Conservation (phyloP, 2,888 invertebrate species). For the Gari tellinella region DNA sequence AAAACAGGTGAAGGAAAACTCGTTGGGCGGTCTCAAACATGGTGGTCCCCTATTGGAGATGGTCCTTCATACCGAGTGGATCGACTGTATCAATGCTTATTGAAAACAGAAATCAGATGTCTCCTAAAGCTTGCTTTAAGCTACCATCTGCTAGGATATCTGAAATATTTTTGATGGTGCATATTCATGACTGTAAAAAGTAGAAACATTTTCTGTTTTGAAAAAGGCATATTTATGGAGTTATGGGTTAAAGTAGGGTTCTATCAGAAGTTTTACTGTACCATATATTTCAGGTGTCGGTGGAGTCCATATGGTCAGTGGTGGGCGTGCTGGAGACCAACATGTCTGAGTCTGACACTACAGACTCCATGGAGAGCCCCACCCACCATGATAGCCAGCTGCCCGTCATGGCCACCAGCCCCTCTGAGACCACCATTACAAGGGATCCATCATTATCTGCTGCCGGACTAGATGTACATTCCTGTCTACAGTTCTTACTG, state of each 20-base stretch:
- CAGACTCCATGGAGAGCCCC: slow-evolving; percentile 77
- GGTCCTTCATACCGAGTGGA: no score
- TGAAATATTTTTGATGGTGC: no score
- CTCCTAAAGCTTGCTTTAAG: no score
- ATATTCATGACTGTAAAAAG: no score
- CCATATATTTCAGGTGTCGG: slow-evolving; percentile 74
- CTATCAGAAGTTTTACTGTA: not conserved
- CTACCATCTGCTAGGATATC: no score
- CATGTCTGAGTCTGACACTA: slow-evolving; percentile 74
- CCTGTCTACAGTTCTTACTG: slow-evolving; percentile 95
- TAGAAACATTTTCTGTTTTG: no score
- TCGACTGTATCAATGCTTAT: no score
- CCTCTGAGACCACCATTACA: slow-evolving; percentile 53
- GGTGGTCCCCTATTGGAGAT: no score
- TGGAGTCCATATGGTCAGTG: slow-evolving; percentile 83
- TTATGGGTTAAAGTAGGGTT: not conserved
- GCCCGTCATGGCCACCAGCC: slow-evolving; percentile 52
- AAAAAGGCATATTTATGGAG: no score
- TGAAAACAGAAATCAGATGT: no score
- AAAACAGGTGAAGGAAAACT: no score
- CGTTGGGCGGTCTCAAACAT: no score
- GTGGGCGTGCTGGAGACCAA: slow-evolving; percentile 78
- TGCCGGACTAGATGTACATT: slow-evolving; percentile 92
- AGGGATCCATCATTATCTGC: slow-evolving; percentile 83
- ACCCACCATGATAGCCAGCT: slow-evolving; percentile 37